Base-by-base conservation (phyloP, 2,888 invertebrate species). In the Argynnis bischoffii region DNA sequence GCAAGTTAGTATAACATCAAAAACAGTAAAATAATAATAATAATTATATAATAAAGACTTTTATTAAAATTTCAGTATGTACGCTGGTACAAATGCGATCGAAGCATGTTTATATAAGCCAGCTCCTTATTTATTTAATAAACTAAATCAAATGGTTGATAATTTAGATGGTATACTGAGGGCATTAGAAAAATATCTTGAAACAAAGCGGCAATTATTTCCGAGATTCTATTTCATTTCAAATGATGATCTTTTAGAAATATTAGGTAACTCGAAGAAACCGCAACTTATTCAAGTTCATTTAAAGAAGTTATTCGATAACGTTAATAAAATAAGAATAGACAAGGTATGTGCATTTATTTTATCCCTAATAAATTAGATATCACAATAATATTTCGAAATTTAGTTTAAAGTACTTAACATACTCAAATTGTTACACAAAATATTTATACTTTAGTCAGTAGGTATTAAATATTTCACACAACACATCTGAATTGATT, bases 261-360 rank as follows among this genome's bases (percentile, higher is more conserved):
- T 98, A 74, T 93, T 98, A 69, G 98, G 97, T 0, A 97, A 98
- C 84, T 95, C 97, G 0, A 97, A 96, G 78, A 96, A 95, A 77
- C 98, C 98, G 0, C 96, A 96, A 77, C 89, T 95, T 55, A 95
- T 98, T 67, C 98, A 98, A 89, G 95, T 95, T 0, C 97, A 98
- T 84, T 91, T 98, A 68, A 98, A 97, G 81, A 98, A 98, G 82
- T 93, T 98, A 50, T 98, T 98, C 84, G 98, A 97, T 82, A 97
- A 97, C 84, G 94, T 98, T 47, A 95, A 95, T 77, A 95, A 94
- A 81, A 89, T 97, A 60, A 94, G 95, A 77, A 92, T 96, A 69
- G 94, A 93, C 69, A 95, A 95, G 91, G 95, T 95, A 91, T 84
- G 79, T 69, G 55, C 6, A 2, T 18, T 3, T 55, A 47, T 56